Percentiles rank a stretch among this genome's conserved stretches.
Conservation (phyloP, 2,113 vertebrate genomes). For the Leptobrachium ailaonicum region DNA sequence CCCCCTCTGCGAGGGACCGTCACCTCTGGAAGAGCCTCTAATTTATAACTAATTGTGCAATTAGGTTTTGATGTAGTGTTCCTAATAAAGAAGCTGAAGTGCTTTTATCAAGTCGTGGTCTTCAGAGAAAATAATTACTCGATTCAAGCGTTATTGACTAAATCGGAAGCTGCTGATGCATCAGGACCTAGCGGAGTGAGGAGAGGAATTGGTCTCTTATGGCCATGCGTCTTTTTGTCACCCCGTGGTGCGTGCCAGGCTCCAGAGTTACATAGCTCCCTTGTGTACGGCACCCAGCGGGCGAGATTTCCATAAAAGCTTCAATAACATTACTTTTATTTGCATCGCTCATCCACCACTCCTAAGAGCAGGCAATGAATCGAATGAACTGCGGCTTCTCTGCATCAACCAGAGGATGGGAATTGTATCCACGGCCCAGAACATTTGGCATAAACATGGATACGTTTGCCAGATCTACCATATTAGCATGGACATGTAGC, state of each 20-base stretch:
- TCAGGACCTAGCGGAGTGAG: conserved; percentile 41
- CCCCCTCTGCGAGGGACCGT: conserved; percentile 27
- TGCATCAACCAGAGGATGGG: too few relatives aligned
- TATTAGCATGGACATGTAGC: too few relatives aligned
- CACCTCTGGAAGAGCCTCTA: conserved; percentile 49
- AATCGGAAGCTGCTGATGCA: conserved; percentile 49
- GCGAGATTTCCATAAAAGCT: too few relatives aligned
- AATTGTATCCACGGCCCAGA: too few relatives aligned
- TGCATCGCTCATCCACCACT: not conserved
- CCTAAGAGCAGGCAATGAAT: too few relatives aligned
- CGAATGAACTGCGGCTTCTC: too few relatives aligned
- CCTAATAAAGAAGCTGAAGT: conserved; percentile 48
- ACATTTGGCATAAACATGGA: too few relatives aligned
- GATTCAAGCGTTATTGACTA: conserved; percentile 50
- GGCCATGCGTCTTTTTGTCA: not conserved
- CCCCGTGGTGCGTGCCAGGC: not conserved
- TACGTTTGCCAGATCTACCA: too few relatives aligned
- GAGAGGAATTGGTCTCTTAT: conserved; percentile 9
- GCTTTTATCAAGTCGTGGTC: conserved; percentile 50
- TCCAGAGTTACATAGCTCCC: not conserved
- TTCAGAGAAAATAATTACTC: conserved; percentile 51
- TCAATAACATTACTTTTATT: not conserved
- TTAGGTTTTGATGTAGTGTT: conserved; percentile 51
- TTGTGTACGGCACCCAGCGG: not conserved
- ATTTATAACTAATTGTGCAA: conserved; percentile 51